Evolutionary conservation across 1,140 invertebrate genomes (phyloP), one percentile per base, ranked within the genome.

Genomic region (Sesamia nonagrioides): DNA sequence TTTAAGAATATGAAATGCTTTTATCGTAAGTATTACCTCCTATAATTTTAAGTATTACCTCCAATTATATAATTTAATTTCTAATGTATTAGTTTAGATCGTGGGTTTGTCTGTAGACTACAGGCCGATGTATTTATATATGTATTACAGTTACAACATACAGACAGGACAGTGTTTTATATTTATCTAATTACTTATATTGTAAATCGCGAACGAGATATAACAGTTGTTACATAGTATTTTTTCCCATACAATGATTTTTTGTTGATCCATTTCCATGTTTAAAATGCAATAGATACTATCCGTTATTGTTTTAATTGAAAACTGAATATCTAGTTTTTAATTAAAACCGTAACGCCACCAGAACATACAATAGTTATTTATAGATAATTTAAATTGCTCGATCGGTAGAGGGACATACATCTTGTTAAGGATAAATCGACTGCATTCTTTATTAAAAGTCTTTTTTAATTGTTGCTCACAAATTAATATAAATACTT

Each of bases 31-130:
- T 92, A 93, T 93, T 94, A 94, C 91, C 89, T 93, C 92, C 88
- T 89, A 84, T 92, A 90, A 88, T 90, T 81, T 89, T 94, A 94
- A 94, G 92, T 94, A 94, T 94, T 94, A 94, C 88, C 89, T 91
- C 87, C 86, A 88, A 84, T 79, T 86, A 88, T 86, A 88, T 87
- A 80, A 84, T 86, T 92, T 90, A 89, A 89, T 89, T 93, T 91
- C 88, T 89, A 90, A 88, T 83, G 79, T 89, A 89, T 86, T 86
- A 85, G 72, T 74, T 74, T 74, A 74, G 72, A 45, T 35, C 68
- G 37, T 33, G 37, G 18, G 21, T 60, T 45, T 58, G 54, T 40
- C 56, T 74, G 40, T 33, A 48, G 5, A 35, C 21, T 33, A 48
- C 56, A 48, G 56, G 72, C 66, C 52, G 37, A 72, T 40, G 50